Evolutionary conservation across 2,113 vertebrate genomes (phyloP).

Genomic region (Thalassoma bifasciatum): DNA sequence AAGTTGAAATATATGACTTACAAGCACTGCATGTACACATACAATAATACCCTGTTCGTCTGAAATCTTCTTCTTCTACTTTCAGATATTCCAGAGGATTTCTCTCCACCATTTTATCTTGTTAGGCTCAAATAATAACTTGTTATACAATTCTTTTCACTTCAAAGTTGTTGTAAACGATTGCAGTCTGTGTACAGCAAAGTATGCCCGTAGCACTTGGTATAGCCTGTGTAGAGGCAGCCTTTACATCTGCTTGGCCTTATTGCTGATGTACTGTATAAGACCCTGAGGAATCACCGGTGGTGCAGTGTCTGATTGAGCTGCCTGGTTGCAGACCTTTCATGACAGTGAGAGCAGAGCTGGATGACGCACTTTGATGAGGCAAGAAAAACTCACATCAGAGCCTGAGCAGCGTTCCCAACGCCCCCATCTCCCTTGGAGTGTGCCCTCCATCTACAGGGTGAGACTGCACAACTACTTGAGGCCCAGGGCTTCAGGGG

Average conservation of each 20-base stretch:
- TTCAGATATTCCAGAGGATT: not conserved
- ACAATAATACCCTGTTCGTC: not conserved
- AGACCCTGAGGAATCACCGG: constrained; percentile 63
- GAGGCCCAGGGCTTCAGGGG: constrained; percentile 38
- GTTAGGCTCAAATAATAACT: constrained; percentile 14
- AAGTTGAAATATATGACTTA: not conserved
- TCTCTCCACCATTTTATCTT: constrained; percentile 26
- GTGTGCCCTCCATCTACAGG: constrained; percentile 48
- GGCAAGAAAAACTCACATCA: constrained; percentile 34
- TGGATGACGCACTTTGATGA: constrained; percentile 65
- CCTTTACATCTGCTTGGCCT: constrained; percentile 60
- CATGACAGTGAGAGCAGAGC: constrained; percentile 45
- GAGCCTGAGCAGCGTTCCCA: constrained; percentile 46
- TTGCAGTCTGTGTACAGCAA: constrained; percentile 16
- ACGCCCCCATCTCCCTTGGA: constrained; percentile 40
- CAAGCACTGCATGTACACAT: not conserved
- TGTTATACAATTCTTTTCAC: constrained; percentile 5
- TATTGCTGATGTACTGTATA: constrained; percentile 60
- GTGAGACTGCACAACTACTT: constrained; percentile 53
- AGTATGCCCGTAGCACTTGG: constrained; percentile 37
- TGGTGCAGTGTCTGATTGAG: constrained; percentile 65
- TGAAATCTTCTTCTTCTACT: not conserved
- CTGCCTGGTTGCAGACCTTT: constrained; percentile 59
- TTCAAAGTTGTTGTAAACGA: constrained; percentile 42
- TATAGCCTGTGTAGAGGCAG: constrained; percentile 43